Base-by-base conservation (phyloP, 1,140 invertebrate genomes). In the Anastatus disparis region DNA sequence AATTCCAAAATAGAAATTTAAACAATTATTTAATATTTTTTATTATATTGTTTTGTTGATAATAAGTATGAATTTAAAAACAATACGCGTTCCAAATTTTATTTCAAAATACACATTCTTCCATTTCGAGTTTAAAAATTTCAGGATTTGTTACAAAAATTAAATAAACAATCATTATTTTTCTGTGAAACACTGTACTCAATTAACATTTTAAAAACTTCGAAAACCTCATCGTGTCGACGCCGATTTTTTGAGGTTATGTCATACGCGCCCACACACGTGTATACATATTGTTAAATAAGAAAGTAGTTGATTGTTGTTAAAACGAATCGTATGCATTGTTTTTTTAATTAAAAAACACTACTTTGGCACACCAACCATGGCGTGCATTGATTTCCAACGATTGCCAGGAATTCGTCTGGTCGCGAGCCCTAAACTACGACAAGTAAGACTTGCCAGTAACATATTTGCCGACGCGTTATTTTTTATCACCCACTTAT, bases 311-410 rank as follows among this genome's bases (percentile, higher is more conserved):
- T 40, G 35, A 6, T 12, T 13, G 35, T 44, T n/a, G 15, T n/a
- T 44, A 61, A 3, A 42, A 42, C 26, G 27, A 26, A 12, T 24
- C 42, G 6, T 44, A n/a, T 8, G 3, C n/a, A 12, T 44, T 3
- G 0, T 10, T 27, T 20, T 26, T 40, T 40, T n/a, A 46, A 61
- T 26, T n/a, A n/a, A n/a, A n/a, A n/a, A n/a, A n/a, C n/a, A n/a
- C n/a, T n/a, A n/a, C n/a, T 1, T 27, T n/a, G 8, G 22, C 24
- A 42, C 31, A 71, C 70, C 7, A 65, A 71, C 70, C 70, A 71
- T 22, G 8, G 70, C 55, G 24, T 31, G 44, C 7, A 66, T 31
- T 2, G 70, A 61, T 22, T 71, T 71, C 62, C 70, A 71, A n/a
- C 70, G n/a, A n/a, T n/a, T 46, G 2, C 17, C 10, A 46, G 27